Evolutionary conservation across 1,140 invertebrate genomes (phyloP).

Genomic region (Zaprionus taronus): DNA sequence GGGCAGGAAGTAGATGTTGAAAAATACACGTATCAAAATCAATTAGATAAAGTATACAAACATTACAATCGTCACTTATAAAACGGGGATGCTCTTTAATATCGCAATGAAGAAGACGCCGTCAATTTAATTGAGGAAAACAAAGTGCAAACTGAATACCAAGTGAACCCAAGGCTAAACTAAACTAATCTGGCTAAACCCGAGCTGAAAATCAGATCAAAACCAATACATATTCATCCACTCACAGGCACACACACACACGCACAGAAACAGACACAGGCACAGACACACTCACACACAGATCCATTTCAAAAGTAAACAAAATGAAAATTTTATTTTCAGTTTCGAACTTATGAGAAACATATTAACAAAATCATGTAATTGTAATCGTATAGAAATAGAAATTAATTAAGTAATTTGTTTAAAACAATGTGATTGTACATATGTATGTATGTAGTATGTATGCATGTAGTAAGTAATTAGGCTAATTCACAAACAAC

Average conservation of each 20-base stretch:
- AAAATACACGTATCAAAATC: conserved; percentile 79
- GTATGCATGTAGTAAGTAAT: conserved; percentile 36
- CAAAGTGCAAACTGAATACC: not conserved
- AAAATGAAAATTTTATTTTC: conserved; percentile 55
- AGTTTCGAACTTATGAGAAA: conserved; percentile 34
- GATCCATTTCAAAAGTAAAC: conserved; percentile 27
- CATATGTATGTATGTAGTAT: conserved; percentile 23
- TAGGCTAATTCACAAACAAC: conserved; percentile 51
- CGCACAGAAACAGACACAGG: not conserved
- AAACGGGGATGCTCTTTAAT: conserved; percentile 30
- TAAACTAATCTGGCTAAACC: not conserved
- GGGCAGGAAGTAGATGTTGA: conserved; percentile 82
- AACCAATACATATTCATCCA: conserved; percentile 4
- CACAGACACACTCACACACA: not conserved
- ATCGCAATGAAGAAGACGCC: conserved; percentile 29
- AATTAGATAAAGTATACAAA: conserved; percentile 75
- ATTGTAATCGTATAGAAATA: conserved; percentile 14
- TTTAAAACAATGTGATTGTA: conserved; percentile 52
- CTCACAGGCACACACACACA: not conserved
- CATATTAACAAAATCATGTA: conserved; percentile 14
- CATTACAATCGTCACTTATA: conserved; percentile 48
- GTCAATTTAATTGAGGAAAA: conserved; percentile 9
- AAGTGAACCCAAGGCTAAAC: not conserved
- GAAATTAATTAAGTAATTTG: conserved; percentile 46
- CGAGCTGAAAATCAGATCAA: conserved; percentile 15